Conservation (phyloP, 1,140 invertebrate genomes). For the Lethrus apterus region DNA sequence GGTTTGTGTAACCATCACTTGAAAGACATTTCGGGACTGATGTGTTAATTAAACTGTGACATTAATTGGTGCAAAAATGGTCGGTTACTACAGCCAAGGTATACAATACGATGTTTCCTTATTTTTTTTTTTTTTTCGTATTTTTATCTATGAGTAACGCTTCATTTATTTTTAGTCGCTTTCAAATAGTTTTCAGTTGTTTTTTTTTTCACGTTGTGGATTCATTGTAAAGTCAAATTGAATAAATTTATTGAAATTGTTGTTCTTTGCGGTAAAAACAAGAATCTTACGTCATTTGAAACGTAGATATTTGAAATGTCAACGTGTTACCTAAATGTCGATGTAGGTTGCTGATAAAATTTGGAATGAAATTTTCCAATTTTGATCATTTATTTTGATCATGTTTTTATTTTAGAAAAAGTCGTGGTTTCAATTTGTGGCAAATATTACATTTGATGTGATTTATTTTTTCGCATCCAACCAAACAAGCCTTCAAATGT, state of each 20-base stretch:
- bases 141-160: background rate
- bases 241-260: background rate
- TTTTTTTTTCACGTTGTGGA: background rate
- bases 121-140: background rate
- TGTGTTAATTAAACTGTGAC: background rate
- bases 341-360: no score
- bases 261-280: background rate
- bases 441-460: no score
- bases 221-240: background rate
- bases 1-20: background rate
- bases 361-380: no score
- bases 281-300: background rate
- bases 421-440: no score
- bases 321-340: no score
- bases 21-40: background rate
- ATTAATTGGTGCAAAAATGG: conserved; percentile 10
- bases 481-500: no score
- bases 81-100: conserved; percentile 12
- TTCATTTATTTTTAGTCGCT: background rate
- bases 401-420: no score
- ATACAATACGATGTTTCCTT: background rate
- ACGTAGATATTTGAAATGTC: no score
- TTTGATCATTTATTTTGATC: no score
- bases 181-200: background rate
- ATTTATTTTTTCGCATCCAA: no score